Conservation (phyloP, 2,888 invertebrate genomes). For the Lepetodrilus schrolli region DNA sequence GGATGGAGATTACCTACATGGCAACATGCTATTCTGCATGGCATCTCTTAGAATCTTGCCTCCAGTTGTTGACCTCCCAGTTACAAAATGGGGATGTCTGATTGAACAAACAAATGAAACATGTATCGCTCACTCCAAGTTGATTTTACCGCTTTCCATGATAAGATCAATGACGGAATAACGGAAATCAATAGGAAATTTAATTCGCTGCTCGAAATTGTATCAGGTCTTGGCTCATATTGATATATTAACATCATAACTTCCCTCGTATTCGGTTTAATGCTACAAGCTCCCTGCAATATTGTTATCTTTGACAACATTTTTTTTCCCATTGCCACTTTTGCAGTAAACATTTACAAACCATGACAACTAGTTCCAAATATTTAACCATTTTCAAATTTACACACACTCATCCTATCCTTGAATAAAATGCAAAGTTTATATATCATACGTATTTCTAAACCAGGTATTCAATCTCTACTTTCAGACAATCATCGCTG, state of each 20-base stretch:
- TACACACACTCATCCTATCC: no score
- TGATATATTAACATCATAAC: conserved; percentile 32
- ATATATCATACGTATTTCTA: no score
- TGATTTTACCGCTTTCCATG: conserved; percentile 19
- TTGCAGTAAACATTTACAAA: no score
- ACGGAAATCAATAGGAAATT: conserved; percentile 28
- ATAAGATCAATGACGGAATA: conserved; percentile 8
- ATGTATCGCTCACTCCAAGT: conserved; percentile 27
- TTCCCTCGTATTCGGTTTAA: no score
- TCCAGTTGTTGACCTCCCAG: neutral
- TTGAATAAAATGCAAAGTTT: no score
- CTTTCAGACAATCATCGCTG: no score
- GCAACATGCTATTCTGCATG: conserved; percentile 4
- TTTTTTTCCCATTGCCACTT: no score
- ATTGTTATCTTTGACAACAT: no score
- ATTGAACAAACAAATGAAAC: conserved; percentile 17
- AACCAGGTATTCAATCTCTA: no score
- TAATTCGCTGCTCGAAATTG: conserved; percentile 3
- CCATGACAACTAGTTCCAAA: no score
- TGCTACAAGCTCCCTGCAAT: no score
- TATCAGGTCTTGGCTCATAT: neutral
- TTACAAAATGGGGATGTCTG: conserved; percentile 2
- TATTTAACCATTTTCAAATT: no score
- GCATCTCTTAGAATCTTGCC: neutral
- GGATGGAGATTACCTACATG: conserved; percentile 5